These are phyloP conservation scores for Rhabdomys pumilio DNA, from an alignment of 2,797 vertebrate genomes.

Conservation along the genomic window DNA sequence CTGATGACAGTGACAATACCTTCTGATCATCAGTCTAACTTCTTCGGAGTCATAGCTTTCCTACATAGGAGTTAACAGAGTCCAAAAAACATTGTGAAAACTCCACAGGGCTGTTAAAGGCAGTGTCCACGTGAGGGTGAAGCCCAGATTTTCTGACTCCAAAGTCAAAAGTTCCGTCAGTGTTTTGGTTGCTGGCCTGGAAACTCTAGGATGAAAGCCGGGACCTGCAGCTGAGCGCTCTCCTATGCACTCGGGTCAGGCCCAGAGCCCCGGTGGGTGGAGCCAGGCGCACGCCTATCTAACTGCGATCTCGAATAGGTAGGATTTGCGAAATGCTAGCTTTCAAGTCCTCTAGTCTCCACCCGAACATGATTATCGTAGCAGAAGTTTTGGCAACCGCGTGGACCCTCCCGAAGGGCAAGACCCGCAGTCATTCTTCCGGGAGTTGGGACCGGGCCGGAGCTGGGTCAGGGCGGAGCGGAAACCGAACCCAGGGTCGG, in stretches of 20 bases:
- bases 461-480: background rate
- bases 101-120: constrained; percentile 49
- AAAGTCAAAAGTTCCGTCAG: constrained; percentile 9
- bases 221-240: fast-evolving
- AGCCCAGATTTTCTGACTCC: constrained; percentile 44
- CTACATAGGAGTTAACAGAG: background rate
- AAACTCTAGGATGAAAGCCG: constrained; percentile 34
- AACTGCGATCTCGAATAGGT: constrained; percentile 41
- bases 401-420: background rate
- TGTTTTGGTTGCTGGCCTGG: background rate
- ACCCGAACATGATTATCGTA: background rate
- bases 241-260: background rate
- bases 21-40: background rate
- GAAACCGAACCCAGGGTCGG: constrained; percentile 8
- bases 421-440: background rate
- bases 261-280: constrained; percentile 35
- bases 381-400: background rate
- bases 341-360: constrained; percentile 27
- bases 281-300: background rate
- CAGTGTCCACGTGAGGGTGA: constrained; percentile 60
- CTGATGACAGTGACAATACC: background rate
- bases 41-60: background rate
- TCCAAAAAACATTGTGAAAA: background rate
- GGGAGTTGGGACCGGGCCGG: constrained; percentile 1
- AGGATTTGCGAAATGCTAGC: constrained; percentile 23